A percentile compares a stretch with the other conserved stretches of the same genome.
These are phyloP conservation scores for Argyrosomus regius DNA, from an alignment of 2,797 vertebrate species.

Conservation along the genomic window DNA sequence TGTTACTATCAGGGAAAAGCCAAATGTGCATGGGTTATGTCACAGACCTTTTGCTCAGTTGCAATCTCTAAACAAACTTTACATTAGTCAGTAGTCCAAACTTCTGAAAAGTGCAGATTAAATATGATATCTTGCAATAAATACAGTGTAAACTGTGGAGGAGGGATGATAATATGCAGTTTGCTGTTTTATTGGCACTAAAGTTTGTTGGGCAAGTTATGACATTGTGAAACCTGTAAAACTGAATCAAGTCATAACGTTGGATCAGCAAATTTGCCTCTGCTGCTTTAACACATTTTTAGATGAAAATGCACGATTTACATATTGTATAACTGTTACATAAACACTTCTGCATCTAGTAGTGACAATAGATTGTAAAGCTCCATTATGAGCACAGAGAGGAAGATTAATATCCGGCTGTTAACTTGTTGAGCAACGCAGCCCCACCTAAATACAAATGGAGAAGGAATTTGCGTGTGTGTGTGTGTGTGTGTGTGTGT, in stretches of 20 bases:
- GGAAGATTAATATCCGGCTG: conserved; percentile 18
- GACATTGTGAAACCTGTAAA: conserved; percentile 22
- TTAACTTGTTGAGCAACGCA: conserved; percentile 56
- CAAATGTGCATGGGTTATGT: conserved; percentile 34
- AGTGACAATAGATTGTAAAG: not conserved
- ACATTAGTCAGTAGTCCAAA: conserved; percentile 8
- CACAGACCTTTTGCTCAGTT: conserved; percentile 33
- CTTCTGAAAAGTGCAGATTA: not conserved
- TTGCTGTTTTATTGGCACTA: conserved; percentile 14
- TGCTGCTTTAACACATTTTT: not conserved
- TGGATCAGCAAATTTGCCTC: not conserved
- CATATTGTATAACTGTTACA: conserved; percentile 1
- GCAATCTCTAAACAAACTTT: conserved; percentile 39
- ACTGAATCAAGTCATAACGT: conserved; percentile 3
- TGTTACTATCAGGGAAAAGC: conserved; percentile 46
- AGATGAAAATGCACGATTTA: conserved; percentile 1
- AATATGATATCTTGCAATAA: conserved; percentile 17
- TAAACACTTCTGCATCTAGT: not conserved
- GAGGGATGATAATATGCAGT: not conserved
- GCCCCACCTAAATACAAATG: conserved; percentile 49
- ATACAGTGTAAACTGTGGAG: not conserved
- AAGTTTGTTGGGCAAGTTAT: conserved; percentile 13
- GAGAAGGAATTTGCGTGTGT: conserved; percentile 22
- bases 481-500: conserved; percentile 18
- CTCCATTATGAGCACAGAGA: conserved; percentile 14